phyloP scores from a whole-genome alignment of 2,113 vertebrate species.

The Porphyrio hochstetteri region DNA sequence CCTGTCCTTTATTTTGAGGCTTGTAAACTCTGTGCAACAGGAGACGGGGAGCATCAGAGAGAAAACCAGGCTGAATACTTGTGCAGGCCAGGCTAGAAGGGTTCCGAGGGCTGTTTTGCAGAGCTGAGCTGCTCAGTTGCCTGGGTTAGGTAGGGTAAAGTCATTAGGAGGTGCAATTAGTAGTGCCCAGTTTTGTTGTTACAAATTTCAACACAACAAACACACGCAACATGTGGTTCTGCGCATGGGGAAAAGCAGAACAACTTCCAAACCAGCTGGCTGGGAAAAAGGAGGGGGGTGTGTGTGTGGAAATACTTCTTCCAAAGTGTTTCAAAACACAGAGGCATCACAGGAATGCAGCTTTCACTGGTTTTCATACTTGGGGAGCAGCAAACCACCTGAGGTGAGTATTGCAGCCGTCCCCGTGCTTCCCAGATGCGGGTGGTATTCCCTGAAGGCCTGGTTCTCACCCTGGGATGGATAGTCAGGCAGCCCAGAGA shows the following conservation, averaged over 20 bases:
- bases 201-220: not conserved
- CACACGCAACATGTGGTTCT: not conserved
- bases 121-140: not conserved
- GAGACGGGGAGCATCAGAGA: not conserved
- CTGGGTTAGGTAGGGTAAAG: not conserved
- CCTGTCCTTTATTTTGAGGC: not conserved
- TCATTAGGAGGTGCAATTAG: not conserved
- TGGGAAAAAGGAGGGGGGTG: not conserved
- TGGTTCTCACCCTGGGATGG: not conserved
- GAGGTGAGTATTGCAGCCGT: not conserved
- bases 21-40: not conserved
- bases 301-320: not conserved
- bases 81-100: not conserved
- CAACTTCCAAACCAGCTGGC: not conserved
- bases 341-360: not conserved
- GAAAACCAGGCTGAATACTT: not conserved
- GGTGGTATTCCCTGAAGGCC: not conserved
- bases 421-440: not conserved
- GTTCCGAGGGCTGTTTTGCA: not conserved
- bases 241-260: not conserved
- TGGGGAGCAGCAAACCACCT: not conserved
- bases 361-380: not conserved
- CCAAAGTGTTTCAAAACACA: not conserved
- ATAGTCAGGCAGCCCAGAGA: not conserved
- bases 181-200: not conserved